Evolutionary conservation across 2,888 invertebrate species (phyloP).

Genomic region (Diarsia rubi): DNA sequence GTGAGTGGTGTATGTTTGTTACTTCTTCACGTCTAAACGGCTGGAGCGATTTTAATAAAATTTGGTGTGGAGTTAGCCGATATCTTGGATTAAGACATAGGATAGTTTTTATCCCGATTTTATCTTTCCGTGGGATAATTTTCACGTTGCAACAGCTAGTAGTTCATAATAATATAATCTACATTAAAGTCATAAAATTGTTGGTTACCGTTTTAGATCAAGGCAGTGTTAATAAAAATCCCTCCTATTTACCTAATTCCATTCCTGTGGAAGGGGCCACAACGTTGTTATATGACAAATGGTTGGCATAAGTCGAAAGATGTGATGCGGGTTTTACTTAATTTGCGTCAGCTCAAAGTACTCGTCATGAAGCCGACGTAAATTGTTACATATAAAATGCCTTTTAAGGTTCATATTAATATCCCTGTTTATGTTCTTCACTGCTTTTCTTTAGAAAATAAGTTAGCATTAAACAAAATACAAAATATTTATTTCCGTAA

Average conservation of each 20-base stretch:
- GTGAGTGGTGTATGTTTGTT: too few relatives aligned
- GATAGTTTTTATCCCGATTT: too few relatives aligned
- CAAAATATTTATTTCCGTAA: too few relatives aligned
- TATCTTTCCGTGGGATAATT: too few relatives aligned
- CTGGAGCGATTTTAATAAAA: too few relatives aligned
- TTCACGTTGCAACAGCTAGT: too few relatives aligned
- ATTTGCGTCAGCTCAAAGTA: conserved; percentile 71
- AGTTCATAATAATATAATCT: too few relatives aligned
- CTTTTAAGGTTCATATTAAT: conserved; percentile 58
- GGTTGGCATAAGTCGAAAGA: conserved; percentile 73
- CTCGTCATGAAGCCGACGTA: conserved; percentile 64
- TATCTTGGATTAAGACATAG: too few relatives aligned
- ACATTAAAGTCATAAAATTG: too few relatives aligned
- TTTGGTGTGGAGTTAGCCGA: too few relatives aligned
- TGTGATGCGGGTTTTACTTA: conserved; percentile 76
- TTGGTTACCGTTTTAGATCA: background rate
- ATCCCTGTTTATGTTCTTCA: conserved; percentile 20
- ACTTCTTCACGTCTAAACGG: too few relatives aligned
- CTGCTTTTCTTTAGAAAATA: background rate
- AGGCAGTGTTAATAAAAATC: background rate
- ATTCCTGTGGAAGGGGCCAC: conserved; percentile 41
- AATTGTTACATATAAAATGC: conserved; percentile 63
- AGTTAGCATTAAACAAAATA: too few relatives aligned
- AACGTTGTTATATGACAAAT: conserved; percentile 78
- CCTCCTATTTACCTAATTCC: conserved; percentile 7